Conservation (phyloP, 2,113 vertebrate genomes). For the Amblyopsis rosae region DNA sequence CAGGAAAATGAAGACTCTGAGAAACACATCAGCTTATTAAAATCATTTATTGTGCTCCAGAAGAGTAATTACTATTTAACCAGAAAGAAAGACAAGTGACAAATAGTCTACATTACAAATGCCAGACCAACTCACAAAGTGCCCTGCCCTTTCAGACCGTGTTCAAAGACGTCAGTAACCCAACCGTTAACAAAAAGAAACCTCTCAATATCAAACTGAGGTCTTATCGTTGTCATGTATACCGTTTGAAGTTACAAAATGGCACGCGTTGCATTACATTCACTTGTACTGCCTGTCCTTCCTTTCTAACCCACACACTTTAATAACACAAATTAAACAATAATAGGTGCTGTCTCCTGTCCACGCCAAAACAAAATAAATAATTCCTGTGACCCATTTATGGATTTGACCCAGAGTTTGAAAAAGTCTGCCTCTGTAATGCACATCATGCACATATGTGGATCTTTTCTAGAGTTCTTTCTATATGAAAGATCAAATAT, state of each 20-base stretch:
- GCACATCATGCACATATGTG: too few relatives aligned
- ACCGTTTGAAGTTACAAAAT: conserved; percentile 73
- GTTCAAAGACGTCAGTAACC: conserved; percentile 56
- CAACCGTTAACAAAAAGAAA: conserved; percentile 40
- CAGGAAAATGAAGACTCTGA: conserved; percentile 48
- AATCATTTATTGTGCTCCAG: conserved; percentile 84
- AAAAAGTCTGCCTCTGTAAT: too few relatives aligned
- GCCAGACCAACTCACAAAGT: conserved; percentile 69
- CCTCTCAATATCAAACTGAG: conserved; percentile 56
- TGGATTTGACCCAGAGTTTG: too few relatives aligned
- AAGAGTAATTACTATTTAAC: conserved; percentile 83
- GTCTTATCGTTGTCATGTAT: conserved; percentile 56
- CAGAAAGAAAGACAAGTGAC: conserved; percentile 82
- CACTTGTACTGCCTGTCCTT: conserved; percentile 60
- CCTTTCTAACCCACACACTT: neutral
- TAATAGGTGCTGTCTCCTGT: neutral
- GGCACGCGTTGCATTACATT: conserved; percentile 78
- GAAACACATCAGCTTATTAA: conserved; percentile 76
- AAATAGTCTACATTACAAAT: conserved; percentile 82
- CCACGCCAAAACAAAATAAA: too few relatives aligned
- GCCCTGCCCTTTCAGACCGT: conserved; percentile 55
- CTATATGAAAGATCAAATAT: too few relatives aligned
- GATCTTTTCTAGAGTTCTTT: too few relatives aligned
- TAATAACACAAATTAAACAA: neutral
- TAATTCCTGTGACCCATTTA: too few relatives aligned